Conservation (phyloP, 2,888 invertebrate species). For the Tetrapedia diversipes region DNA sequence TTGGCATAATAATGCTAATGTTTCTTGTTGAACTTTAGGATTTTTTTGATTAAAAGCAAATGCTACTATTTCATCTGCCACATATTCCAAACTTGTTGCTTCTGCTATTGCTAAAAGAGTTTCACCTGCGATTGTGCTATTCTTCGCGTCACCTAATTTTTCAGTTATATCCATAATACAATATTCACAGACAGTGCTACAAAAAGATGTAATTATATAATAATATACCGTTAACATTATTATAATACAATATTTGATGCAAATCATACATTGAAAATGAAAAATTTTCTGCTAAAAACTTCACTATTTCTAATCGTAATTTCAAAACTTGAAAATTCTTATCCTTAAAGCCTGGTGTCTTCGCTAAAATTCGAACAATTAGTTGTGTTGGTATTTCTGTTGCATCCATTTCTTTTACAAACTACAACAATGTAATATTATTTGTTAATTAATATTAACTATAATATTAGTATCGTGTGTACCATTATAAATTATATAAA, state of each 20-base stretch:
- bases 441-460: background rate
- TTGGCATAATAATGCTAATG: slow-evolving; percentile 90
- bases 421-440: slow-evolving; percentile 75
- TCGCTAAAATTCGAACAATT: slow-evolving; percentile 88
- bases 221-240: background rate
- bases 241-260: background rate
- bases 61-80: slow-evolving; percentile 88
- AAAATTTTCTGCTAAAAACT: slow-evolving; percentile 90
- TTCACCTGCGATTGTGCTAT: slow-evolving; percentile 87
- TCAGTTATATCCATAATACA: slow-evolving; percentile 92
- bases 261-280: slow-evolving; percentile 86
- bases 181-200: slow-evolving; percentile 88
- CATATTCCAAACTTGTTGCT: slow-evolving; percentile 89
- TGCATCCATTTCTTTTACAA: slow-evolving; percentile 86
- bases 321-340: slow-evolving; percentile 96
- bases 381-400: slow-evolving; percentile 89
- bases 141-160: slow-evolving; percentile 93
- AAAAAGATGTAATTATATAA: slow-evolving; percentile 29
- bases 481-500: background rate
- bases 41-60: slow-evolving; percentile 94
- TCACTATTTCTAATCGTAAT: slow-evolving; percentile 90
- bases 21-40: slow-evolving; percentile 95
- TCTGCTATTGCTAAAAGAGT: slow-evolving; percentile 91
- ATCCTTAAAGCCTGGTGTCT: slow-evolving; percentile 94
- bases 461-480: too few species aligned